Evolutionary conservation across 2,797 vertebrate species (phyloP), one percentile per base, ranked within the genome.

Genomic region (Allobates femoralis): DNA sequence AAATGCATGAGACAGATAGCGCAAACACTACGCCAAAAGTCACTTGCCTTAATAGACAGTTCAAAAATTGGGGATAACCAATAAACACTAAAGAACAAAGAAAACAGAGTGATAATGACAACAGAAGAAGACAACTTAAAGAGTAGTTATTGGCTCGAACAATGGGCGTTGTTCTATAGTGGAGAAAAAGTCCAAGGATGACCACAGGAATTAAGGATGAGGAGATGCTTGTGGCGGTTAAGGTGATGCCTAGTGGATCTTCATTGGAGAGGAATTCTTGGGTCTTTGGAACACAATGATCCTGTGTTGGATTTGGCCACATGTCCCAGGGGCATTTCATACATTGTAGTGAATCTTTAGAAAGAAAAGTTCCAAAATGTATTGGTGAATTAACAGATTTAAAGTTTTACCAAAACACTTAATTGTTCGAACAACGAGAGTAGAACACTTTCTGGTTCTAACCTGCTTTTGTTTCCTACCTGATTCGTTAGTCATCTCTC

Each of bases 401-500:
- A 6, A 21, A 23, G 23, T 5, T 58, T 1, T n/a, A 7, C 3
- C 21, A 58, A 7, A 58, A 1, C 5, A 23, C 21, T 58, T 62
- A 12, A 26, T n/a, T 26, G 10, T 26, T 41, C 37, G 21, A n/a
- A 62, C n/a, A 12, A 62, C 26, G n/a, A 26, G 21, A 26, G 23
- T 1, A 4, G 2, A 76, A 41, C n/a, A 46, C 3, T 41, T 5
- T 32, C 37, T 5, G 1, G 5, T 12, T 16, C 12, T 19, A 53
- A 18, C 14, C 16, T 18, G n/a, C 28, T 18, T 30, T 62, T 74
- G 12, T 28, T 28, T 51, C 81, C 2, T 71, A 92, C 90, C 92
- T 89, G 89, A 83, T 71, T 73, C 0, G 50, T n/a, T 8, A 28
- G 89, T 89, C 18, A 91, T 81, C 0, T 90, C 88, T 62, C 91